Evolutionary conservation across 2,888 invertebrate genomes (phyloP), one percentile per base, ranked within the genome.

Genomic region (Rhagonycha fulva): DNA sequence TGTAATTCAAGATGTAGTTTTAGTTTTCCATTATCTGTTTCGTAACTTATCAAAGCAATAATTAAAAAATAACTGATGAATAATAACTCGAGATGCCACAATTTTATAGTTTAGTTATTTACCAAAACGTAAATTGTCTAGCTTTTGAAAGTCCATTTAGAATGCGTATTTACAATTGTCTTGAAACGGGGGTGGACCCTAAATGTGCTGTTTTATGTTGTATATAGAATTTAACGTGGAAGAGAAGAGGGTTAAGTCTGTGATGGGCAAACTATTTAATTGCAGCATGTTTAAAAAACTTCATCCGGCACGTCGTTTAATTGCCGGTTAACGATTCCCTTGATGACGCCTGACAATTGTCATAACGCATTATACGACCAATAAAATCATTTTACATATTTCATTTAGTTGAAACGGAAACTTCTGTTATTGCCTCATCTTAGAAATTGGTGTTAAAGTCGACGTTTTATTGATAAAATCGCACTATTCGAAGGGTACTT

Each of bases 241-340:
- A 76, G n/a, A n/a, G 47, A 47, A 47, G 76, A 77, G 82, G 79
- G 82, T 76, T 66, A 66, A 66, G 81, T 73, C 78, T 74, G 81
- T 81, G 80, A 79, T 78, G 71, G 61, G 74, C 73, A 72, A 75
- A 74, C 76, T 72, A 73, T 76, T 76, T 77, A 78, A 78, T 78
- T 78, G 77, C 75, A 23, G 68, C 68, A 32, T 73, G 72, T 72
- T 30, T 75, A 78, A 76, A 85, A 85, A 85, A 85, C 81, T 84
- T 83, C 84, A 85, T 85, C 83, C 84, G 84, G 85, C 85, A 82
- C 82, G 82, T 86, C 85, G 85, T 86, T 87, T 87, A 86, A 87
- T 87, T 86, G 86, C 85, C 85, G 85, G 85, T 85, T 87, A 86
- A 87, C 86, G 85, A 84, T 86, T 85, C 87, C 85, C 86, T 80